Conservation (phyloP, 92 coral and sea anemone species). For the Zoanthus gigantus region DNA sequence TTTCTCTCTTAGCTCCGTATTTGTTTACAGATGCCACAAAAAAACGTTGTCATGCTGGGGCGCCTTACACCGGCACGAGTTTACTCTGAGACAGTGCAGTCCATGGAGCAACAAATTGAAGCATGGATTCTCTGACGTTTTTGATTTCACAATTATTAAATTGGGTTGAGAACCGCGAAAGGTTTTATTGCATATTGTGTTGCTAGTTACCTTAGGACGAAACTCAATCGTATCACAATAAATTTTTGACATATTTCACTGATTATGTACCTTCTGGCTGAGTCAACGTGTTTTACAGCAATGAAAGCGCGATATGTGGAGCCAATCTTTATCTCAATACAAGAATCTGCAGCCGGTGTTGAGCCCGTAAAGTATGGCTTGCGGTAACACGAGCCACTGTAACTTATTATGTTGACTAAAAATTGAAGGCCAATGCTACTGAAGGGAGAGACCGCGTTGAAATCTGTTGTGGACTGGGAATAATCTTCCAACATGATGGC, state of each 20-base stretch:
- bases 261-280: conserved; percentile 40
- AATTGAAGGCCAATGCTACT: conserved; percentile 62
- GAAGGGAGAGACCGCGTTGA: conserved; percentile 52
- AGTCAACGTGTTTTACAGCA: conserved; percentile 52
- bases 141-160: too few relatives aligned
- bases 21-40: too few relatives aligned
- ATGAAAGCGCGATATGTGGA: conserved; percentile 43
- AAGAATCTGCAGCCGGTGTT: conserved; percentile 58
- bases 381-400: conserved; percentile 44
- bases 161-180: too few relatives aligned
- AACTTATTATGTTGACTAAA: conserved; percentile 46
- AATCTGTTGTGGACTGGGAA: conserved; percentile 53
- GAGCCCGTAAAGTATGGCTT: conserved; percentile 53
- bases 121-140: too few relatives aligned
- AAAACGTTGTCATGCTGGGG: too few relatives aligned
- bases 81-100: too few relatives aligned
- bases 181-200: too few relatives aligned
- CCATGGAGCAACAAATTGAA: too few relatives aligned
- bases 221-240: too few relatives aligned
- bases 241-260: neutral
- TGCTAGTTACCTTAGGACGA: too few relatives aligned
- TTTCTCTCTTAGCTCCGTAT: too few relatives aligned
- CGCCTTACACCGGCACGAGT: too few relatives aligned
- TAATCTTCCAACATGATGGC: conserved; percentile 68
- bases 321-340: conserved; percentile 57